Conservation (phyloP, 2,113 vertebrate species). For the Lipotes vexillifer region DNA sequence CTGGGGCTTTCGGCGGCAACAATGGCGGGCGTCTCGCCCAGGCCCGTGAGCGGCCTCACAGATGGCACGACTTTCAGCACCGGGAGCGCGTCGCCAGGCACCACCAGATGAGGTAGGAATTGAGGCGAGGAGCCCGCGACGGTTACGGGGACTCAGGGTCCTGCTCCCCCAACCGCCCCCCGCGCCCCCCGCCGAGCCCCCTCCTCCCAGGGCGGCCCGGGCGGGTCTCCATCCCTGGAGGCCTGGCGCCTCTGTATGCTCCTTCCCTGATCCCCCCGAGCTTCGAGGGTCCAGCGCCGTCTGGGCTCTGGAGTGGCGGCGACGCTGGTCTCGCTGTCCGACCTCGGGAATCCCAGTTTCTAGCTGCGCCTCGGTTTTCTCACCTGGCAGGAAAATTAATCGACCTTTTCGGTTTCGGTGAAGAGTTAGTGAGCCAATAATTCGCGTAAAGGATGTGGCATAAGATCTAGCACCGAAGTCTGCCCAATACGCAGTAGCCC, state of each 20-base stretch:
- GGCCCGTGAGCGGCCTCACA: constrained; percentile 90
- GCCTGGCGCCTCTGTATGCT: not conserved
- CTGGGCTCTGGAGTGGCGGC: not conserved
- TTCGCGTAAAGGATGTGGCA: not conserved
- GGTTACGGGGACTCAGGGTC: no score
- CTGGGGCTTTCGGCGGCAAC: not conserved
- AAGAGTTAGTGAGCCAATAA: not conserved
- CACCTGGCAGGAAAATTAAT: not conserved
- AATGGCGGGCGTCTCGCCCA: constrained; percentile 87
- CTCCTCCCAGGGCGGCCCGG: not conserved
- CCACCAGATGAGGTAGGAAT: constrained; percentile 92
- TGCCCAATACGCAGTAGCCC: not conserved
- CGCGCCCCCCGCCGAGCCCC: not conserved
- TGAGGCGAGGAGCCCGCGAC: not conserved
- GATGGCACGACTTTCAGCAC: constrained; percentile 94
- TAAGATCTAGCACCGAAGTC: not conserved
- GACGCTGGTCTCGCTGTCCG: not conserved
- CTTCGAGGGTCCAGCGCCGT: not conserved
- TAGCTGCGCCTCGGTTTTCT: not conserved
- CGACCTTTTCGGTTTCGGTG: not conserved
- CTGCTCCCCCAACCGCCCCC: not conserved
- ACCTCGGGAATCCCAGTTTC: not conserved
- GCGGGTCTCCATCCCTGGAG: not conserved
- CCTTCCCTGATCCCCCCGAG: not conserved
- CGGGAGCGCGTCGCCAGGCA: constrained; percentile 92